Evolutionary conservation across 2,113 vertebrate species (phyloP).

Genomic region (Hystrix brachyura): DNA sequence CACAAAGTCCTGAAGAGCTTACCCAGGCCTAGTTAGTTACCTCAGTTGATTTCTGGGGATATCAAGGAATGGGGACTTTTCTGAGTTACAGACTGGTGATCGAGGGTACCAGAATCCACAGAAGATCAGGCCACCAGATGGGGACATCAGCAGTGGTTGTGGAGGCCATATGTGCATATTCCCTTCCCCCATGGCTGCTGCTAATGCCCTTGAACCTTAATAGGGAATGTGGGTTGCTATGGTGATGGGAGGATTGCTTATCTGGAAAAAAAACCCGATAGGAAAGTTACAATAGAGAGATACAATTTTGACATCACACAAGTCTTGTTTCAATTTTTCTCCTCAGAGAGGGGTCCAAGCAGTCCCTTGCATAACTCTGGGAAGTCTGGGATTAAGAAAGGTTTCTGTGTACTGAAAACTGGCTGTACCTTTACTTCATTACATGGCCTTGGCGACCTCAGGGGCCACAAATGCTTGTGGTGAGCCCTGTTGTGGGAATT

Average conservation of each 20-base stretch:
- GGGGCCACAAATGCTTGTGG: background rate
- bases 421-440: background rate
- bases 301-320: conserved; percentile 11
- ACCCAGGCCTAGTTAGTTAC: background rate
- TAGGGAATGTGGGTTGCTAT: background rate
- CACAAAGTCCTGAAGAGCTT: background rate
- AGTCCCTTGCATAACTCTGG: background rate
- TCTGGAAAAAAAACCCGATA: background rate
- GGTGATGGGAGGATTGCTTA: conserved; percentile 4
- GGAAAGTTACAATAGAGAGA: background rate
- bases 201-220: background rate
- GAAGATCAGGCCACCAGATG: background rate
- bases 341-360: background rate
- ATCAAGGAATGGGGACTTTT: background rate
- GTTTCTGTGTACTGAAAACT: background rate
- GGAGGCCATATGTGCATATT: background rate
- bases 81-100: background rate
- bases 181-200: background rate
- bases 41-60: background rate
- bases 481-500: background rate
- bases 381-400: background rate
- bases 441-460: background rate
- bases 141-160: background rate
- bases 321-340: background rate
- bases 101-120: background rate